Evolutionary conservation across 2,797 vertebrate genomes (phyloP).

Genomic region (Scyliorhinus canicula): DNA sequence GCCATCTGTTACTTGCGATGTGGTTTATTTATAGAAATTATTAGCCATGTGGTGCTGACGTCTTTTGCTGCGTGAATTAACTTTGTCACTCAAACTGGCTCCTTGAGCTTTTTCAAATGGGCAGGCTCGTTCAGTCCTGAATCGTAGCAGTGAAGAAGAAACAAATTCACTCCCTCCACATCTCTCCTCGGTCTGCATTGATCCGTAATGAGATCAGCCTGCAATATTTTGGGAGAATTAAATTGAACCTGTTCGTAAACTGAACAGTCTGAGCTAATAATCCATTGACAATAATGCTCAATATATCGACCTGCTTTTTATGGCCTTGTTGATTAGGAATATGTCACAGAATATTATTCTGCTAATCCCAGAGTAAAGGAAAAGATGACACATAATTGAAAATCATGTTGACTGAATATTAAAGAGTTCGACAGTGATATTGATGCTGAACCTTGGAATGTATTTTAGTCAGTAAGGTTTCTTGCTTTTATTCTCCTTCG

Average conservation of each 20-base stretch:
- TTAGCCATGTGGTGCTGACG: constrained; percentile 49
- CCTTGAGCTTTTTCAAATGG: not conserved
- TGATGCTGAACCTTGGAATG: not conserved
- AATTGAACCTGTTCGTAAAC: not conserved
- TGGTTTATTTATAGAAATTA: constrained; percentile 49
- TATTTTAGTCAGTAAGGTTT: not conserved
- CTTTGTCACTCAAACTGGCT: constrained; percentile 38
- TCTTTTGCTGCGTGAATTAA: constrained; percentile 44
- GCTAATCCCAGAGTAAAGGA: not conserved
- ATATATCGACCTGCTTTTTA: not conserved
- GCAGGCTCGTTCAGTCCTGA: not conserved
- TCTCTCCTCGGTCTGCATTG: not conserved
- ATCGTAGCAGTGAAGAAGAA: not conserved
- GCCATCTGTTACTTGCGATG: constrained; percentile 40
- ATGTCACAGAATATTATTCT: not conserved
- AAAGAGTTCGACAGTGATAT: not conserved
- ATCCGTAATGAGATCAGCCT: not conserved
- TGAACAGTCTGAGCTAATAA: not conserved
- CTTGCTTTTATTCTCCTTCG: not conserved
- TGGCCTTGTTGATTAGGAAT: not conserved
- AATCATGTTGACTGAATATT: not conserved
- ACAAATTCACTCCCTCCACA: not conserved
- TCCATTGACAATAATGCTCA: not conserved
- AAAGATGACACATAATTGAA: not conserved
- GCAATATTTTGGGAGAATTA: not conserved